Percentiles rank a stretch among this genome's conserved stretches.
These are phyloP conservation scores for Neodiprion virginianus DNA, from an alignment of 1,140 invertebrate genomes.

Conservation along the genomic window DNA sequence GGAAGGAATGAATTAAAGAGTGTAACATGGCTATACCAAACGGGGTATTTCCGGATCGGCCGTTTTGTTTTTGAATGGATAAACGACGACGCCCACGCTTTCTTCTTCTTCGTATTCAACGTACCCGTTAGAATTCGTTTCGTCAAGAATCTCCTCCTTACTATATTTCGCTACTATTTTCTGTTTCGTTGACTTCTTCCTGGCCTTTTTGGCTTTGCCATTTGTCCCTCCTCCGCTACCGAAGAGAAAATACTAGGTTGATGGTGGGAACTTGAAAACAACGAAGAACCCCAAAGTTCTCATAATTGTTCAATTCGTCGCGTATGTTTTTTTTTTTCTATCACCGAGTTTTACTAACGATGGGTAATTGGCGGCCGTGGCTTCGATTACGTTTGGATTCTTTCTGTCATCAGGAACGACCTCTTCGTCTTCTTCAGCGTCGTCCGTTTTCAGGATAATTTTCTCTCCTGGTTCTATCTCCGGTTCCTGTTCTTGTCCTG, in stretches of 20 bases:
- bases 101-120: constrained; percentile 1
- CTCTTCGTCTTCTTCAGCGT: background rate
- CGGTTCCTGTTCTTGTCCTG: background rate
- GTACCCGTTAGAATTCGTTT: background rate
- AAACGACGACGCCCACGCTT: background rate
- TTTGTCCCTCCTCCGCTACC: background rate
- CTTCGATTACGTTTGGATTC: background rate
- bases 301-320: too few relatives aligned
- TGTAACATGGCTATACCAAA: background rate
- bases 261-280: too few relatives aligned
- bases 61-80: background rate
- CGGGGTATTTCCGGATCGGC: background rate
- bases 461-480: background rate
- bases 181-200: background rate
- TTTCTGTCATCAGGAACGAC: background rate
- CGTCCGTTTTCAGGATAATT: background rate
- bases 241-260: too few relatives aligned
- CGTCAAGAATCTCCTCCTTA: background rate
- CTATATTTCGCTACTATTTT: background rate
- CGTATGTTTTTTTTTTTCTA: too few relatives aligned
- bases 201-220: background rate
- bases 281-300: too few relatives aligned
- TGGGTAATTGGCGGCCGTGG: background rate
- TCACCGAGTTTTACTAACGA: background rate
- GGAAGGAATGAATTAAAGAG: background rate